Evolutionary conservation across 2,888 invertebrate species (phyloP).

Genomic region (Sipha maydis): DNA sequence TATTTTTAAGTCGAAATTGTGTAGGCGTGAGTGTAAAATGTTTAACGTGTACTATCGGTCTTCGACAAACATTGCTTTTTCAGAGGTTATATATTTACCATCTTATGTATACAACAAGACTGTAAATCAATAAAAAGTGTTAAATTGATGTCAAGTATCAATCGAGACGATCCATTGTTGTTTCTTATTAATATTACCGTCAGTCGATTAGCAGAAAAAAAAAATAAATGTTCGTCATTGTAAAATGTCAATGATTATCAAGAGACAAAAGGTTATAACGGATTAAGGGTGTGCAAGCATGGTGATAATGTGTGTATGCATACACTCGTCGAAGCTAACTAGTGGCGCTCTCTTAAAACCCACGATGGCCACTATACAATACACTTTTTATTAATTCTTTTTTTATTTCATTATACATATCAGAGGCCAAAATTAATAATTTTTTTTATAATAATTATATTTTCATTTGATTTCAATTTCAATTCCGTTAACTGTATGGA

Average conservation of each 20-base stretch:
- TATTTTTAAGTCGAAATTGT: neutral
- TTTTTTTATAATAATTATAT: neutral
- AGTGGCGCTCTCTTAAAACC: neutral
- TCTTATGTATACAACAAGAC: neutral
- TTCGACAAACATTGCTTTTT: neutral
- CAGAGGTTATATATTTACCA: neutral
- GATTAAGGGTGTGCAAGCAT: neutral
- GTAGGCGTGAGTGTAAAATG: neutral
- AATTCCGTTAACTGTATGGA: neutral
- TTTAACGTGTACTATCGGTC: neutral
- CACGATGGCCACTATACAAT: no score
- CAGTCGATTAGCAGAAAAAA: neutral
- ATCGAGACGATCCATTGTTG: slow-evolving; percentile 17
- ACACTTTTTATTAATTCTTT: no score
- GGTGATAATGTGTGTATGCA: neutral
- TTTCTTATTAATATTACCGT: neutral
- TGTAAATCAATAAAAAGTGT: neutral
- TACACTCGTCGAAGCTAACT: neutral
- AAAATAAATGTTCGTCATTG: neutral
- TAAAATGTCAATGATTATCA: slow-evolving; percentile 12
- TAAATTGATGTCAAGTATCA: slow-evolving; percentile 25
- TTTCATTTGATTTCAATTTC: neutral
- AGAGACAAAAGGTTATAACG: neutral
- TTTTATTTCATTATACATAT: neutral
- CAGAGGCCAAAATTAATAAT: neutral